These are phyloP conservation scores for Octopus bimaculoides DNA, from an alignment of 1,140 invertebrate species.

Conservation along the genomic window DNA sequence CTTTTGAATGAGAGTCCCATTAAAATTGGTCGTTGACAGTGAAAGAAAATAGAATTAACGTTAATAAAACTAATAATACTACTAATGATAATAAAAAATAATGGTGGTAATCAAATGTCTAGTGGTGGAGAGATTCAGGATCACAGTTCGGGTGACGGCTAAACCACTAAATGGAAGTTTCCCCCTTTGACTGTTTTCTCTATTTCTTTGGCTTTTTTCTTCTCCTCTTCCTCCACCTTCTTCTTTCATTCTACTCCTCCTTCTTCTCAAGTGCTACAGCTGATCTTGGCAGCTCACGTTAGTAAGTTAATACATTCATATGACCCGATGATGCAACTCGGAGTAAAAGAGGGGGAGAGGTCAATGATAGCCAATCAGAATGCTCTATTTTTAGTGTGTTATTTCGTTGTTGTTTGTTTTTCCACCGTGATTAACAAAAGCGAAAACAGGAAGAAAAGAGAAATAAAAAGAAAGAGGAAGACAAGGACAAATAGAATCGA, in stretches of 20 bases:
- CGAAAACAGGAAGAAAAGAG: neutral
- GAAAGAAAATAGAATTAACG: no score
- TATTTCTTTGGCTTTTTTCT: no score
- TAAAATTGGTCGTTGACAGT: neutral
- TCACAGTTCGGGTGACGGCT: no score
- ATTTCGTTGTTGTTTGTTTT: neutral
- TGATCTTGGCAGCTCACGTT: neutral
- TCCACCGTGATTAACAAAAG: neutral
- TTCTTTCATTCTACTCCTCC: no score
- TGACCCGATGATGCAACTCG: constrained; percentile 6
- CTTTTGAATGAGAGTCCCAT: constrained; percentile 7
- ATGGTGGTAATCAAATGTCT: no score
- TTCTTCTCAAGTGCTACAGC: neutral
- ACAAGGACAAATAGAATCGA: neutral
- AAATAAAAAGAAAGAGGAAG: neutral
- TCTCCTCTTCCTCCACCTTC: no score
- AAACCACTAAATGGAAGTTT: no score
- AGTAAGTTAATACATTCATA: constrained; percentile 7
- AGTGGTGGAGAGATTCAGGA: no score
- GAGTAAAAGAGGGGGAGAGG: neutral
- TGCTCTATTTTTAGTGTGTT: neutral
- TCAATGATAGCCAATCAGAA: neutral
- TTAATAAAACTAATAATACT: no score
- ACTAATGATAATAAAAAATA: no score
- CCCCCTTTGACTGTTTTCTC: no score